Percentiles rank a stretch among this genome's conserved stretches.
Conservation (phyloP, 2,113 vertebrate genomes). For the Orientallactaga bullata region DNA sequence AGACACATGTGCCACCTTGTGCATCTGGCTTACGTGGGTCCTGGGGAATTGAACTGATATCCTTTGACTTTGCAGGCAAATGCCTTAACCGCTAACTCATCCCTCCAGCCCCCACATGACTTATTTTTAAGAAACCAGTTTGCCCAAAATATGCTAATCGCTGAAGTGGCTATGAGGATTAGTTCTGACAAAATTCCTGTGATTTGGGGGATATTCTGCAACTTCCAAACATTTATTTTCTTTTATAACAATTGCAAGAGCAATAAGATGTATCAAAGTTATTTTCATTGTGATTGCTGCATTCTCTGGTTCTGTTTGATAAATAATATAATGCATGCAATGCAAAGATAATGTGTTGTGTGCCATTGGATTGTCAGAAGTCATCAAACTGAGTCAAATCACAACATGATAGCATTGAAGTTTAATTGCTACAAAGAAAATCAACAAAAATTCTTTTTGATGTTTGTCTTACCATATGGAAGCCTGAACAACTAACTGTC, state of each 20-base stretch:
- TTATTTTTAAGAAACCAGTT: not conserved
- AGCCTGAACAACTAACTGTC: not conserved
- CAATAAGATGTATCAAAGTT: not conserved
- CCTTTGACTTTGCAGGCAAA: too few species aligned
- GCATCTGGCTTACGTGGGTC: too few species aligned
- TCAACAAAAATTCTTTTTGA: not conserved
- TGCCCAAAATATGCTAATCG: not conserved
- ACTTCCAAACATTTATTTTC: not conserved
- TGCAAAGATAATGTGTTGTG: not conserved
- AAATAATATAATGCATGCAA: not conserved
- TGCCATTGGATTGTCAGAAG: not conserved
- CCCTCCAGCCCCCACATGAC: too few species aligned
- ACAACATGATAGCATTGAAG: not conserved
- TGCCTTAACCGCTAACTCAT: too few species aligned
- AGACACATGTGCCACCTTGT: too few species aligned
- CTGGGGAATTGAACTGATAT: too few species aligned
- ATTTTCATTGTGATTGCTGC: not conserved
- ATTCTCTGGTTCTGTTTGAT: not conserved
- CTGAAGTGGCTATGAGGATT: not conserved
- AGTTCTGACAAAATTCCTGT: not conserved
- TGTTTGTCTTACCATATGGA: not conserved
- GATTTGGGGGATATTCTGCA: not conserved
- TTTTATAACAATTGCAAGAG: not conserved
- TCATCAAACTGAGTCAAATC: not conserved
- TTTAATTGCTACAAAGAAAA: not conserved